A percentile compares a stretch with the other conserved stretches of the same genome.
These are phyloP conservation scores for Nerophis lumbriciformis DNA, from an alignment of 2,113 vertebrate species.

Conservation along the genomic window DNA sequence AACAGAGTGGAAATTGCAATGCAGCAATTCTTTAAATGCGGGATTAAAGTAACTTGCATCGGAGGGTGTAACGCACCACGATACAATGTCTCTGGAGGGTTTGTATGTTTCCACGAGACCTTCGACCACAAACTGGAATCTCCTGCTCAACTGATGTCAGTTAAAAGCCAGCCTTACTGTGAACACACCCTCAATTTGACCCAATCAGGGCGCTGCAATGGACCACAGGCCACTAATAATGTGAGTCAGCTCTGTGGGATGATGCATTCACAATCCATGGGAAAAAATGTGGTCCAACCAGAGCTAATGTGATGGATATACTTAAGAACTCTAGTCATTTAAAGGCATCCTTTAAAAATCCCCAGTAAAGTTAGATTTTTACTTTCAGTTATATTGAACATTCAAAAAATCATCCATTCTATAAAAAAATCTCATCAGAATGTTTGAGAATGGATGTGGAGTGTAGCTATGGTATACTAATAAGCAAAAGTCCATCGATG, in stretches of 20 bases:
- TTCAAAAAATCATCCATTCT: too few species aligned
- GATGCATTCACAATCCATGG: conserved; percentile 45
- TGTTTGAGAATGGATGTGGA: too few species aligned
- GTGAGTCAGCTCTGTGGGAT: conserved; percentile 55
- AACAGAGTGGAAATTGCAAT: conserved; percentile 43
- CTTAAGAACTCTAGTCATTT: conserved; percentile 1
- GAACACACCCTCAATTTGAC: conserved; percentile 70
- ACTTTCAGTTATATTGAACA: too few species aligned
- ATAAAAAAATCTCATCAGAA: too few species aligned
- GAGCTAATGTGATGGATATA: background rate
- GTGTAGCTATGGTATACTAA: too few species aligned
- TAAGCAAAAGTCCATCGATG: too few species aligned
- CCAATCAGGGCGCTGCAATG: conserved; percentile 62
- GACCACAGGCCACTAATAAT: conserved; percentile 59
- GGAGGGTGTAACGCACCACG: conserved; percentile 24
- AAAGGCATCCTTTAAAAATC: background rate
- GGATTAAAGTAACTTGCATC: conserved; percentile 33
- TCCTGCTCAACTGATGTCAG: conserved; percentile 66
- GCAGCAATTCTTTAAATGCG: conserved; percentile 41
- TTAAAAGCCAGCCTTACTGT: conserved; percentile 60
- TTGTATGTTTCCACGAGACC: conserved; percentile 41
- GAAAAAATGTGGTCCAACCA: conserved; percentile 21
- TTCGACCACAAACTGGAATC: conserved; percentile 60
- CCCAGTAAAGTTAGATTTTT: background rate
- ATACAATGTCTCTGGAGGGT: conserved; percentile 44